Evolutionary conservation across 2,797 vertebrate genomes (phyloP).

Genomic region (Anabas testudineus): DNA sequence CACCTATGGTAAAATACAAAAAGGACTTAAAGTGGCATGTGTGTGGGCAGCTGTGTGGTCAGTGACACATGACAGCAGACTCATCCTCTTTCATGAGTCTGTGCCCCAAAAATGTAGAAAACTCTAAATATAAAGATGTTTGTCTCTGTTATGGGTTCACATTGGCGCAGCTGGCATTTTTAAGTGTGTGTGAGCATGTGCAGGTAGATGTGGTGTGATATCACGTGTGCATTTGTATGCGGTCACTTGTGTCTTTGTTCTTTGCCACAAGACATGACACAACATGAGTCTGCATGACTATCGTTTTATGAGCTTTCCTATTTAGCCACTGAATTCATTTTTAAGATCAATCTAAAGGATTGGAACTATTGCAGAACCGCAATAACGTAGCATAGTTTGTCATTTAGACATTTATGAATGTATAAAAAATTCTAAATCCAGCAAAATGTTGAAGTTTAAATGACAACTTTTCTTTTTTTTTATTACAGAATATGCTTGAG

Average conservation of each 20-base stretch:
- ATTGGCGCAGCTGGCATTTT: not conserved
- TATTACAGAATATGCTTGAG: not conserved
- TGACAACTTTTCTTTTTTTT: not conserved
- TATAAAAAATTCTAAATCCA: not conserved
- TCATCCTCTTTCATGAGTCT: conserved; percentile 52
- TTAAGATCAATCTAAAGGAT: not conserved
- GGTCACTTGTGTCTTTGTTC: conserved; percentile 6
- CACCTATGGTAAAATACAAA: conserved; percentile 17
- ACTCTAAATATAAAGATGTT: conserved; percentile 24
- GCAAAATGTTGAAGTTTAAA: not conserved
- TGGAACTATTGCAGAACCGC: conserved; percentile 11
- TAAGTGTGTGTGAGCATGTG: conserved; percentile 4
- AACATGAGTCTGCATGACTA: not conserved
- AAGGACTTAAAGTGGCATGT: conserved; percentile 15
- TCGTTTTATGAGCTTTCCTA: conserved; percentile 21
- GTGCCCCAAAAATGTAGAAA: conserved; percentile 15
- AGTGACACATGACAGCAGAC: conserved; percentile 55
- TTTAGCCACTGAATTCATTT: conserved; percentile 4
- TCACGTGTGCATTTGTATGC: not conserved
- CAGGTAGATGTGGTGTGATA: conserved; percentile 1
- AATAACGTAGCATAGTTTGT: not conserved
- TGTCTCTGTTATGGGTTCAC: not conserved
- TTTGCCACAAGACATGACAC: conserved; percentile 4
- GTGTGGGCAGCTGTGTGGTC: conserved; percentile 39
- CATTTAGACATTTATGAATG: conserved; percentile 3